Evolutionary conservation across 1,140 invertebrate species (phyloP).

Genomic region (Micrasema longulum): DNA sequence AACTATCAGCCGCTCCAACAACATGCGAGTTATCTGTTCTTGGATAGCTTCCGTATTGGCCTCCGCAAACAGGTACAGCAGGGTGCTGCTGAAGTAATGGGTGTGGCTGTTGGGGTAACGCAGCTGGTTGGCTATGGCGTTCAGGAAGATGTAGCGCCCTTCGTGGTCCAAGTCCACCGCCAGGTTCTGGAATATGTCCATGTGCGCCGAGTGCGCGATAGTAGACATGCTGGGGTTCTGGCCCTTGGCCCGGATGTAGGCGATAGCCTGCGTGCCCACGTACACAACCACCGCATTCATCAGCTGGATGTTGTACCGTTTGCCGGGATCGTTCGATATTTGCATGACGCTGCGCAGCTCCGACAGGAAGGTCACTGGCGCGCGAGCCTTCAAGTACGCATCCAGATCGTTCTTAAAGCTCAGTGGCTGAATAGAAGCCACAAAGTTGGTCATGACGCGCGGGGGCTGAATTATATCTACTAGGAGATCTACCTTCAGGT

Average conservation of each 20-base stretch:
- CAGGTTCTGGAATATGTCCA: conserved; percentile 99
- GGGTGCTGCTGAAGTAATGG: conserved; percentile 98
- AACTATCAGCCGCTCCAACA: conserved; percentile 96
- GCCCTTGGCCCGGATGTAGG: conserved; percentile 86
- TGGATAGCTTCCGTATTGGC: conserved; percentile 97
- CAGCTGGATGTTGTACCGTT: conserved; percentile 93
- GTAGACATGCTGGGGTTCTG: conserved; percentile 94
- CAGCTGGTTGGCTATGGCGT: conserved; percentile 98
- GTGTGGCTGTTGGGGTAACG: conserved; percentile 99
- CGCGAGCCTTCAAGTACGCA: conserved; percentile 93
- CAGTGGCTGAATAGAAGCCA: conserved; percentile 85
- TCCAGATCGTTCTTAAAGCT: conserved; percentile 96
- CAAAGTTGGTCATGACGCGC: conserved; percentile 90
- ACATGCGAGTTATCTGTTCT: conserved; percentile 90
- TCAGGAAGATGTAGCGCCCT: conserved; percentile 95
- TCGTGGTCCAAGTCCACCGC: conserved; percentile 98
- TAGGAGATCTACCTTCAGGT: conserved; percentile 95
- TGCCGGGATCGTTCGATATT: conserved; percentile 86
- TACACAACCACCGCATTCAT: conserved; percentile 98
- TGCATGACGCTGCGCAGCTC: conserved; percentile 92
- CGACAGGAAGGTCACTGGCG: conserved; percentile 95
- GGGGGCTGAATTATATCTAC: conserved; percentile 88
- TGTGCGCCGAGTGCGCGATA: conserved; percentile 96
- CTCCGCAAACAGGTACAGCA: conserved; percentile 97
- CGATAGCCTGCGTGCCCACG: conserved; percentile 96